Conservation (phyloP, 2,888 invertebrate genomes). For the Iselma pallidipennis region DNA sequence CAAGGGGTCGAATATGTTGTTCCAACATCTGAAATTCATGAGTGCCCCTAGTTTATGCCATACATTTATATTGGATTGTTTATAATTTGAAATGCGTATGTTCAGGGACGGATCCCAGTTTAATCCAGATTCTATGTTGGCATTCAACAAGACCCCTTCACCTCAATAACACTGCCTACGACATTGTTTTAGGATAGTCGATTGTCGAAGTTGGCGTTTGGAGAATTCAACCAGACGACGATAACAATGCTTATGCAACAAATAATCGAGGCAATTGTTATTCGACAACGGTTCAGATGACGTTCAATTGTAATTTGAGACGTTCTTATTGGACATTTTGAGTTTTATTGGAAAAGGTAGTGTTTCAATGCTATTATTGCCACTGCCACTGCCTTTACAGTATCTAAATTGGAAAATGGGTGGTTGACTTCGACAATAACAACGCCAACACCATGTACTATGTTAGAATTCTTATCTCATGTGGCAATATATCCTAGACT, state of each 20-base stretch:
- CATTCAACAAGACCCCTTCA: not conserved
- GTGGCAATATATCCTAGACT: constrained; percentile 26
- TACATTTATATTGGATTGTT: constrained; percentile 37
- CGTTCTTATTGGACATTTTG: not conserved
- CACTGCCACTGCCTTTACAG: no score
- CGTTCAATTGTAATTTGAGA: not conserved
- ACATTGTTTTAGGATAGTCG: not conserved
- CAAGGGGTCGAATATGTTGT: constrained; percentile 25
- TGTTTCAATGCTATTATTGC: not conserved
- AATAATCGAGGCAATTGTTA: constrained; percentile 21
- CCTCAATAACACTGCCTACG: not conserved
- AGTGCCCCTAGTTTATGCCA: constrained; percentile 26
- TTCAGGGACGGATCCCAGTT: constrained; percentile 7
- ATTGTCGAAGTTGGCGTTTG: not conserved
- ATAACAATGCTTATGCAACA: constrained; percentile 14
- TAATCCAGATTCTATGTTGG: not conserved
- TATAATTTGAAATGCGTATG: constrained; percentile 31
- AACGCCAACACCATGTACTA: constrained; percentile 1
- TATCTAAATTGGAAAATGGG: not conserved
- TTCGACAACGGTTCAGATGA: constrained; percentile 1
- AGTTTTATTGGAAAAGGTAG: not conserved
- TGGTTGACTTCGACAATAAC: not conserved
- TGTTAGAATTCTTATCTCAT: constrained; percentile 33
- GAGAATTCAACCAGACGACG: constrained; percentile 3
- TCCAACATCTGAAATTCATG: constrained; percentile 35